Evolutionary conservation across 2,797 vertebrate genomes (phyloP).

Genomic region (Coracias cyanogaster): DNA sequence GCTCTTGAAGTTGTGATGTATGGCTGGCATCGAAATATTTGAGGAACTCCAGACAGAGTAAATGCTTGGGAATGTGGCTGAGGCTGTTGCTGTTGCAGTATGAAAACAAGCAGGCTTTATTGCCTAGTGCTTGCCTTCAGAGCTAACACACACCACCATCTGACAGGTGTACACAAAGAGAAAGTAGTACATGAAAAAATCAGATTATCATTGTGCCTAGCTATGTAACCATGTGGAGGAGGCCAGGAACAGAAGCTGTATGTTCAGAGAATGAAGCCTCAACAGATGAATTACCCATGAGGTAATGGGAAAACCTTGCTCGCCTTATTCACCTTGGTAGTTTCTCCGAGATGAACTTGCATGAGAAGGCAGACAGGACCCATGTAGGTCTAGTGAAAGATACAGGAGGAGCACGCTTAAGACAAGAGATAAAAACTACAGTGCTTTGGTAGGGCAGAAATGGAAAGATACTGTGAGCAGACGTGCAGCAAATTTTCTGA

Average conservation of each 20-base stretch:
- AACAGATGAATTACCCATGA: neutral
- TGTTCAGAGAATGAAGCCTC: neutral
- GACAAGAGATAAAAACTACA: neutral
- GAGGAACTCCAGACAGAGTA: constrained; percentile 49
- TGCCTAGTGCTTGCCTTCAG: neutral
- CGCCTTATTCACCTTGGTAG: accelerated
- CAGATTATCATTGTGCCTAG: neutral
- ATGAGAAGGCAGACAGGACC: neutral
- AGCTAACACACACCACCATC: neutral
- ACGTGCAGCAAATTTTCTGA: neutral
- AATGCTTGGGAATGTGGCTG: constrained; percentile 13
- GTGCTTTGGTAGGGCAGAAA: neutral
- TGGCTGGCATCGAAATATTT: constrained; percentile 52
- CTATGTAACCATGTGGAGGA: neutral
- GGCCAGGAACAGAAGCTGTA: neutral
- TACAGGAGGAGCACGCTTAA: neutral
- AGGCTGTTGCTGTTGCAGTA: constrained; percentile 7
- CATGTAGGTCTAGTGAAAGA: neutral
- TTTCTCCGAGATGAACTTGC: neutral
- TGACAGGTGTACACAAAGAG: neutral
- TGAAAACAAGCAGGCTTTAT: constrained; percentile 5
- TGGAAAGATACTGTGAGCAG: neutral
- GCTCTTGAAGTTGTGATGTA: constrained; percentile 59
- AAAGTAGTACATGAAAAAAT: neutral
- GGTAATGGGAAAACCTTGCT: neutral